phyloP scores from a whole-genome alignment of 2,888 invertebrate species.

The Drosophila monieri region DNA sequence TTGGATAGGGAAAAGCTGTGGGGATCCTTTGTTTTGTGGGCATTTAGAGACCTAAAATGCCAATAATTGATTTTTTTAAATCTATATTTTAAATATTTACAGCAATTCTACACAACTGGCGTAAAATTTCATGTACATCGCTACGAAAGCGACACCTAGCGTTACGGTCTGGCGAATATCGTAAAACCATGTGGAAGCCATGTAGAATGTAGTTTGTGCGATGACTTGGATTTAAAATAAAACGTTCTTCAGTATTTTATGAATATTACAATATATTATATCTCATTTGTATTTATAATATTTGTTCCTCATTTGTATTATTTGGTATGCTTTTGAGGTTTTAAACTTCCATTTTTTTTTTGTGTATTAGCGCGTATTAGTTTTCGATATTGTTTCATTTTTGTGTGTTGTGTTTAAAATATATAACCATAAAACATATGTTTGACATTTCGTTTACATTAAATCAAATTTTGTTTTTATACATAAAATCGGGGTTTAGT shows the following conservation, averaged over 20 bases:
- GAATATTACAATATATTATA: conserved; percentile 64
- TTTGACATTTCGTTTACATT: conserved; percentile 67
- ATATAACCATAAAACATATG: conserved; percentile 66
- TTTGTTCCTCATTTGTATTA: conserved; percentile 53
- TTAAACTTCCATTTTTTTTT: conserved; percentile 35
- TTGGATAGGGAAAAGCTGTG: conserved; percentile 1
- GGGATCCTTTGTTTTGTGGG: conserved; percentile 1
- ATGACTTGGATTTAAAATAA: conserved; percentile 7
- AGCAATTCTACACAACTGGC: conserved; percentile 3
- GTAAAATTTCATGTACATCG: background rate
- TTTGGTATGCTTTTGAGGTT: conserved; percentile 67
- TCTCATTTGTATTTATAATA: conserved; percentile 47
- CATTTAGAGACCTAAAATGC: background rate
- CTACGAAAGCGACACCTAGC: background rate
- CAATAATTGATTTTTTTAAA: background rate
- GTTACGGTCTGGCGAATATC: background rate
- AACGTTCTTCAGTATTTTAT: conserved; percentile 44
- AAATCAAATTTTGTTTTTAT: conserved; percentile 62
- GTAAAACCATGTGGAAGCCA: conserved; percentile 1
- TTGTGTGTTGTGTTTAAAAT: conserved; percentile 41
- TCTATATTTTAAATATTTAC: background rate
- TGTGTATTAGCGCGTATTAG: conserved; percentile 52
- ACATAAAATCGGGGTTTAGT: conserved; percentile 65
- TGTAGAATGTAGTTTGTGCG: background rate
- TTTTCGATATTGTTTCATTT: conserved; percentile 20